Conservation (phyloP, 1,140 invertebrate genomes). For the Bombus sibiricus region DNA sequence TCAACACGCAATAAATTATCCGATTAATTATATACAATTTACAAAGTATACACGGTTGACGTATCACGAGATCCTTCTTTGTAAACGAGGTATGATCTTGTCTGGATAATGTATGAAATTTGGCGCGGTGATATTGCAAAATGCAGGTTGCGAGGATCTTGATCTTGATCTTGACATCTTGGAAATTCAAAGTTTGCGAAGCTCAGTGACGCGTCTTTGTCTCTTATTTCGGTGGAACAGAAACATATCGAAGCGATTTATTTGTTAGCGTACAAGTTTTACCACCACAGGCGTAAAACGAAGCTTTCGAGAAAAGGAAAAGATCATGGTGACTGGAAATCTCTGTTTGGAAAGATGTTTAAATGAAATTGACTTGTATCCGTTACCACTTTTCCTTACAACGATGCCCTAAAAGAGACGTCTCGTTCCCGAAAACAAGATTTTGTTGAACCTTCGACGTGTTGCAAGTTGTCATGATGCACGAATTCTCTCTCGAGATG, state of each 20-base stretch:
- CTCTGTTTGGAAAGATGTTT: background rate
- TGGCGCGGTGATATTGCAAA: background rate
- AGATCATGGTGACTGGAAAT: too few relatives aligned
- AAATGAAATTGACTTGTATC: background rate
- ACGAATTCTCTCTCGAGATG: conserved; percentile 46
- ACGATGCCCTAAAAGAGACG: background rate
- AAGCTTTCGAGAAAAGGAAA: too few relatives aligned
- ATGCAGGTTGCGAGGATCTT: background rate
- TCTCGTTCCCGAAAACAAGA: background rate
- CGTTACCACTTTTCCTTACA: background rate
- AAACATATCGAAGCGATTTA: too few relatives aligned
- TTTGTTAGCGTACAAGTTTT: too few relatives aligned
- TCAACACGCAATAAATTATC: background rate
- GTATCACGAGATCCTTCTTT: background rate
- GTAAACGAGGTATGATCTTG: background rate
- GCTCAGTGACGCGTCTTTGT: too few relatives aligned
- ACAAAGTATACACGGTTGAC: too few relatives aligned
- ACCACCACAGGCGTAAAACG: too few relatives aligned
- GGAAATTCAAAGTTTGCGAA: too few relatives aligned
- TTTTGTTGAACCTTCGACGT: background rate
- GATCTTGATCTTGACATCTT: background rate
- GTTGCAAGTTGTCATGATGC: conserved; percentile 68
- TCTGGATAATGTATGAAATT: background rate
- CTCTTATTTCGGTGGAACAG: too few relatives aligned
- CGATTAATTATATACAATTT: background rate